phyloP scores from a whole-genome alignment of 2,113 vertebrate species.

The Dipodomys ordii region DNA sequence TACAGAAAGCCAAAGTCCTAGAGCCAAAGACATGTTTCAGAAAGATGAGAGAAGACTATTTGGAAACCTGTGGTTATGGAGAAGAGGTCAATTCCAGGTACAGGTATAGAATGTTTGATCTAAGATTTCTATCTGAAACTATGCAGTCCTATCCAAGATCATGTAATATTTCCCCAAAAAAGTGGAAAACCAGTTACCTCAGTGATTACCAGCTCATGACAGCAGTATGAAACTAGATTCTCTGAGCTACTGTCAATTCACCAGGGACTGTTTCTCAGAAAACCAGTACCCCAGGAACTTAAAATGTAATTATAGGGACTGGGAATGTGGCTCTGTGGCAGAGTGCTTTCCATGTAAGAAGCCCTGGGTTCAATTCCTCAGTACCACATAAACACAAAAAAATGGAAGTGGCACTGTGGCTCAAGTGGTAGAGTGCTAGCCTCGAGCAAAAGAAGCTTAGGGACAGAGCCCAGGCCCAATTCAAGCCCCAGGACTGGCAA shows the following conservation, averaged over 20 bases:
- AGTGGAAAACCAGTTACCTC: conserved; percentile 36
- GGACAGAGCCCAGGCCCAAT: no score
- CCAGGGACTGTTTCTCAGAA: conserved; percentile 65
- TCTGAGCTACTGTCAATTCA: background rate
- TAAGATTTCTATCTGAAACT: conserved; percentile 53
- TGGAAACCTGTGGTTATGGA: conserved; percentile 70
- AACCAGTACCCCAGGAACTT: conserved; percentile 38
- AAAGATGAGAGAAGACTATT: conserved; percentile 69
- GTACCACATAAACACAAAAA: no score
- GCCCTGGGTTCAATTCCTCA: no score
- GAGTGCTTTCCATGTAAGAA: no score
- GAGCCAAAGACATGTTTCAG: conserved; percentile 84
- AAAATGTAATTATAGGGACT: conserved; percentile 27
- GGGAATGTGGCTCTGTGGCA: no score
- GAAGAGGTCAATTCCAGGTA: conserved; percentile 54
- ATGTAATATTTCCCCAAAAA: conserved; percentile 50
- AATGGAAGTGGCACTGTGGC: no score
- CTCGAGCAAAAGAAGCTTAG: no score
- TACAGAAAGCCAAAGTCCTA: conserved; percentile 89
- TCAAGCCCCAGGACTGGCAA: no score
- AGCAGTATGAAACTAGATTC: conserved; percentile 49
- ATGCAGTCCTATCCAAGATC: conserved; percentile 62
- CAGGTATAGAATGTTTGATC: conserved; percentile 59
- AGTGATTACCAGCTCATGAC: conserved; percentile 67
- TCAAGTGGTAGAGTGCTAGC: no score